phyloP scores from a whole-genome alignment of 2,113 vertebrate genomes.

The human (Homo sapiens) region GRCh38 chr5:83545001-83545500 shows the following conservation, averaged over 20 bases:
- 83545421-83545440: conserved; percentile 61
- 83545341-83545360: conserved; percentile 51
- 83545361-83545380: conserved; percentile 72
- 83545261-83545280: conserved; percentile 76
- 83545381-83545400: conserved; percentile 66
- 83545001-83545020: conserved; percentile 73
- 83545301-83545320: conserved; percentile 59
- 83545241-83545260: conserved; percentile 87
- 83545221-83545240: conserved; percentile 86
- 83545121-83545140: conserved; percentile 86
- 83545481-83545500: background rate
- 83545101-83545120: conserved; percentile 79
- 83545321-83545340: conserved; percentile 69
- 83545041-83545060: conserved; percentile 75
- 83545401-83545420: conserved; percentile 43
- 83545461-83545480: conserved; percentile 37
- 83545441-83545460: conserved; percentile 50
- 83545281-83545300: conserved; percentile 59
- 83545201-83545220: conserved; percentile 85
- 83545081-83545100: conserved; percentile 71
- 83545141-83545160: conserved; percentile 87
- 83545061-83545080: conserved; percentile 78
- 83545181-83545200: conserved; percentile 86
- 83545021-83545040: conserved; percentile 78
- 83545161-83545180: conserved; percentile 83